phyloP scores from a whole-genome alignment of 2,888 invertebrate genomes.

The Clunio marinus region DNA sequence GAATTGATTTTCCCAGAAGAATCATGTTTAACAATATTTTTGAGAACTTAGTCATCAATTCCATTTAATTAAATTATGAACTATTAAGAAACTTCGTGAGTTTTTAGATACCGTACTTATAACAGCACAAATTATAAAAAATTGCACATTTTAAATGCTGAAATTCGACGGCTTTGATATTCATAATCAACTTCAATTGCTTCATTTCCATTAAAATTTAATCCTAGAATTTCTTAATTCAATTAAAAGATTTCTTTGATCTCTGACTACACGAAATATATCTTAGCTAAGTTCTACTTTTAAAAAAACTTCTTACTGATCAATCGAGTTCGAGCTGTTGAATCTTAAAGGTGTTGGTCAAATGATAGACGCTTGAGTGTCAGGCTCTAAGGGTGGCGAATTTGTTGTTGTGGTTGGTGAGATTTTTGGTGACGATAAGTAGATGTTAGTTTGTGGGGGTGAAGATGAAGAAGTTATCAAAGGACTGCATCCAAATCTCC shows the following conservation, averaged over 20 bases:
- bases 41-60: too few species aligned
- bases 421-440: constrained; percentile 29
- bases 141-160: background rate
- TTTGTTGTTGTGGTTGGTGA: constrained; percentile 35
- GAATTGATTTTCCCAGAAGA: too few species aligned
- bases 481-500: constrained; percentile 49
- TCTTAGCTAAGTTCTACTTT: background rate
- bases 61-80: too few species aligned
- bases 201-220: constrained; percentile 6
- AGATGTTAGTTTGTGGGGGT: constrained; percentile 9
- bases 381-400: constrained; percentile 32
- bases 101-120: background rate
- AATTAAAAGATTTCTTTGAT: background rate
- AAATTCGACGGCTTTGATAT: constrained; percentile 17
- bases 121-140: background rate
- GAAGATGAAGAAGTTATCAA: constrained; percentile 44
- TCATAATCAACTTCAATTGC: background rate
- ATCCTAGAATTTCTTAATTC: too few species aligned
- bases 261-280: background rate
- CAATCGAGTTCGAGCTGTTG: constrained; percentile 22
- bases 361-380: constrained; percentile 27
- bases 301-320: background rate
- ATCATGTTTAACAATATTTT: too few species aligned
- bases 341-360: constrained; percentile 33
- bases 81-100: background rate